Percentiles rank a stretch among this genome's conserved stretches.
phyloP scores from a whole-genome alignment of 2,888 invertebrate species.

The Oegoconia quadripuncta region DNA sequence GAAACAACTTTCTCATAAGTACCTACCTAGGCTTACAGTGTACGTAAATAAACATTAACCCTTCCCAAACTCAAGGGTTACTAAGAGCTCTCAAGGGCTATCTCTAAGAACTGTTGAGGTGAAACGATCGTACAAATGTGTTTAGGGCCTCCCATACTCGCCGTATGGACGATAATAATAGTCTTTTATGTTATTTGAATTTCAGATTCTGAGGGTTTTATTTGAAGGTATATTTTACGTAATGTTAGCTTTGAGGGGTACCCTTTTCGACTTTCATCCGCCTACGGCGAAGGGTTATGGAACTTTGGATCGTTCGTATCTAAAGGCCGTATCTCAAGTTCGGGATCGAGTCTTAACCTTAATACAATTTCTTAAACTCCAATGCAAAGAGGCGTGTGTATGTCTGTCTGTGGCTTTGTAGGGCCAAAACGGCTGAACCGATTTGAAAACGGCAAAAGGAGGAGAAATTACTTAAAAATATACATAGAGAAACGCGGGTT shows the following conservation, averaged over 20 bases:
- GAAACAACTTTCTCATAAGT: no score
- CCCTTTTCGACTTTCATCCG: not conserved
- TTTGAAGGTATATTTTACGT: not conserved
- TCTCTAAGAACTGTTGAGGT: slow-evolving; percentile 25
- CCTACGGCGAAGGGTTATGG: no score
- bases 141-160: slow-evolving; percentile 17
- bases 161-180: slow-evolving; percentile 1
- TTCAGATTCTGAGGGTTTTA: slow-evolving; percentile 12
- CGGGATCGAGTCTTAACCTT: no score
- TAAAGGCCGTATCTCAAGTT: no score
- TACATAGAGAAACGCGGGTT: no score
- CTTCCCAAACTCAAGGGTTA: slow-evolving; percentile 21
- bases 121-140: slow-evolving; percentile 22
- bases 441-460: no score
- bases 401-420: no score
- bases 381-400: no score
- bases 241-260: not conserved
- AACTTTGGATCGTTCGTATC: no score
- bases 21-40: not conserved
- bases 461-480: no score
- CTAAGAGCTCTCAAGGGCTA: slow-evolving; percentile 26
- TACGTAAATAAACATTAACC: slow-evolving; percentile 22
- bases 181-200: slow-evolving; percentile 7
- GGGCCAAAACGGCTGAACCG: no score
- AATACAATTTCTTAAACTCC: no score